Conservation (phyloP, 2,888 invertebrate genomes). For the Nowickia ferox region DNA sequence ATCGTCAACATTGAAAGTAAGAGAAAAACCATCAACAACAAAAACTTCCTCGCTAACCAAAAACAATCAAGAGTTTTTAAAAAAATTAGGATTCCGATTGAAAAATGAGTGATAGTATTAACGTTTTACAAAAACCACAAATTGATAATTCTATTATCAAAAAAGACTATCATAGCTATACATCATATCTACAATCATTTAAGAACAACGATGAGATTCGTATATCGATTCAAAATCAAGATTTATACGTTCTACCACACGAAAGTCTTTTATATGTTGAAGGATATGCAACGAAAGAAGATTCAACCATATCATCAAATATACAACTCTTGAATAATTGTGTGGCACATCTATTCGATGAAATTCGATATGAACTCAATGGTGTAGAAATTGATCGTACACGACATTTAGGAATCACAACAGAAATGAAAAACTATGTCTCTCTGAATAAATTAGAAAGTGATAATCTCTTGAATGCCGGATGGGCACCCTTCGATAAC, state of each 20-base stretch:
- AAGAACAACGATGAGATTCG: constrained; percentile 75
- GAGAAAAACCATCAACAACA: background rate
- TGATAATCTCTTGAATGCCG: constrained; percentile 65
- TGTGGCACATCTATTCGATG: constrained; percentile 78
- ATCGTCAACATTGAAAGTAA: constrained; percentile 10
- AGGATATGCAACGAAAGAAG: constrained; percentile 65
- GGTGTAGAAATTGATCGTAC: constrained; percentile 74
- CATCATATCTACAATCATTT: constrained; percentile 73
- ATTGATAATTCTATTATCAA: constrained; percentile 74
- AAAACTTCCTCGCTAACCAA: constrained; percentile 16
- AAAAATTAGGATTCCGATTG: background rate
- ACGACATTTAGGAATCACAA: constrained; percentile 76
- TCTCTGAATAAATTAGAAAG: constrained; percentile 75
- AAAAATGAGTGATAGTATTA: constrained; percentile 62
- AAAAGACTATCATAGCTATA: constrained; percentile 75
- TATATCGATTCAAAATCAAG: constrained; percentile 69
- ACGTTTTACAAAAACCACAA: constrained; percentile 50
- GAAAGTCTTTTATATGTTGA: constrained; percentile 69
- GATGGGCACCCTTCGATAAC: constrained; percentile 53
- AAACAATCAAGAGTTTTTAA: constrained; percentile 58
- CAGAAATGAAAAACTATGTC: constrained; percentile 78
- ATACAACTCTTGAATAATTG: constrained; percentile 46
- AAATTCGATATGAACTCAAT: constrained; percentile 75
- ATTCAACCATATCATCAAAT: constrained; percentile 44
- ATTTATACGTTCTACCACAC: constrained; percentile 72